Percentiles rank a stretch among this genome's conserved stretches.
Evolutionary conservation across 2,888 invertebrate genomes (phyloP).

Genomic region (Silvanus unidentatus): DNA sequence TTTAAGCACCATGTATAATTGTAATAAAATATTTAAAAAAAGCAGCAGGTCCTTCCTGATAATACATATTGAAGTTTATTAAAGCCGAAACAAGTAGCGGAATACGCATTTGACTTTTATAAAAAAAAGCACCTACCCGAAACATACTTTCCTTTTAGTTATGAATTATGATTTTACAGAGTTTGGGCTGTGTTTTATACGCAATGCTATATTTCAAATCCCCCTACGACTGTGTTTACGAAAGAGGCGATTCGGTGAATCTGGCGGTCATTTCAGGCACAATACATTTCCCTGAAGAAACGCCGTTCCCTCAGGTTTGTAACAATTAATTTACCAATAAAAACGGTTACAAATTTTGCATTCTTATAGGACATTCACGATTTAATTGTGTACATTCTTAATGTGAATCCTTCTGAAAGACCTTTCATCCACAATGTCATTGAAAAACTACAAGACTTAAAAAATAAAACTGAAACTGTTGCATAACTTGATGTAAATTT

Average conservation of each 20-base stretch:
- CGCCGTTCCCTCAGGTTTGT: constrained; percentile 57
- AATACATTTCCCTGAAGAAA: constrained; percentile 62
- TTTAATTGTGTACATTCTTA: constrained; percentile 63
- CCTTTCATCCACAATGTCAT: constrained; percentile 71
- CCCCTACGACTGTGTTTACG: constrained; percentile 78
- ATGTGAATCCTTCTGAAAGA: constrained; percentile 69
- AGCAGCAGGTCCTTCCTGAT: too few relatives aligned
- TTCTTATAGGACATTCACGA: constrained; percentile 60
- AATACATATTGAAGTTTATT: too few relatives aligned
- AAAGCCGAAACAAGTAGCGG: too few relatives aligned
- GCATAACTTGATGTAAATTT: constrained; percentile 45
- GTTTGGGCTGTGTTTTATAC: constrained; percentile 78
- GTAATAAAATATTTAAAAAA: too few relatives aligned
- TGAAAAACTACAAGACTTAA: constrained; percentile 54
- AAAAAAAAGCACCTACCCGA: too few relatives aligned
- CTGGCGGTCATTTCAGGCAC: constrained; percentile 75
- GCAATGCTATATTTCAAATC: constrained; percentile 81
- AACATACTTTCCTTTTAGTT: too few relatives aligned
- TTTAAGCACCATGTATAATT: too few relatives aligned
- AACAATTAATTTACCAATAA: too few relatives aligned
- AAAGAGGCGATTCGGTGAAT: constrained; percentile 81
- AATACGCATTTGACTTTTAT: too few relatives aligned
- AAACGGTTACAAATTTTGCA: constrained; percentile 5
- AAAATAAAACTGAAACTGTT: constrained; percentile 53
- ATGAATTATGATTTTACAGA: constrained; percentile 49